A percentile compares a stretch with the other conserved stretches of the same genome.
Conservation (phyloP, 1,140 invertebrate genomes). For the Penaeus vannamei region DNA sequence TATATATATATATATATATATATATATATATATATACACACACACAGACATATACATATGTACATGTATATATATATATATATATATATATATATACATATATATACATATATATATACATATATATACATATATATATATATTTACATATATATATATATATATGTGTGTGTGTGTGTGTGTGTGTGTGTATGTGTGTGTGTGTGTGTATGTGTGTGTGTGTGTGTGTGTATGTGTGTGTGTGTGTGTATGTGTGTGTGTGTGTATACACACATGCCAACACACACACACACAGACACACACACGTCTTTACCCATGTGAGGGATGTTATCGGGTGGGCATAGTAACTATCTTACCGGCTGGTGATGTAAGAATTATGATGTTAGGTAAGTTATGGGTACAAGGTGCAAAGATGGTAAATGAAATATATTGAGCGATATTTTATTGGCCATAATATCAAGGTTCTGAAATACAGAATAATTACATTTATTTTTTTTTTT, state of each 20-base stretch:
- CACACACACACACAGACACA: neutral
- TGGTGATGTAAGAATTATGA: too few relatives aligned
- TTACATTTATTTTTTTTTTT: too few relatives aligned
- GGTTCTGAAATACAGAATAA: too few relatives aligned
- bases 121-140: constrained; percentile 34
- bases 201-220: neutral
- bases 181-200: too few relatives aligned
- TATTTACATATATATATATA: neutral
- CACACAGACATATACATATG: constrained; percentile 2
- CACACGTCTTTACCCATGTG: neutral
- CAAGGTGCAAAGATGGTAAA: too few relatives aligned
- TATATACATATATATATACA: constrained; percentile 35
- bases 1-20: neutral
- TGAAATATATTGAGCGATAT: too few relatives aligned
- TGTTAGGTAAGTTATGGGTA: too few relatives aligned
- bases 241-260: neutral
- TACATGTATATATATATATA: constrained; percentile 50
- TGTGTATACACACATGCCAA: neutral
- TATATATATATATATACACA: constrained; percentile 26
- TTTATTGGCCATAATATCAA: too few relatives aligned
- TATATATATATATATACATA: constrained; percentile 57
- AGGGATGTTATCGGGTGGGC: neutral
- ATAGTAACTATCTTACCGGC: too few relatives aligned
- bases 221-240: neutral
- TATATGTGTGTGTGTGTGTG: too few relatives aligned